Conservation (phyloP, 2,113 vertebrate genomes). For the Laticauda colubrina region DNA sequence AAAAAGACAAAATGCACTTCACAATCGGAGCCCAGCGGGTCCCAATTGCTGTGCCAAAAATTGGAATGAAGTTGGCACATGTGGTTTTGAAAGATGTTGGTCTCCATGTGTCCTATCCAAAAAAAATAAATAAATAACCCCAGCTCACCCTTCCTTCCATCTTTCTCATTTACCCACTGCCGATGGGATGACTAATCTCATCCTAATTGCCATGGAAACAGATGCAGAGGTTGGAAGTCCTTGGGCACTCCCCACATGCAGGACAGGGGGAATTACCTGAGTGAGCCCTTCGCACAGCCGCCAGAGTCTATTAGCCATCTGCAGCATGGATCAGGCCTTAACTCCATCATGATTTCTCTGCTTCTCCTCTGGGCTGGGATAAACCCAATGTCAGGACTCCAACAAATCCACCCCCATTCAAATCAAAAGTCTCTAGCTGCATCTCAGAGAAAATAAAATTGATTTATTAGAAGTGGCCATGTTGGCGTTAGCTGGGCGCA, state of each 20-base stretch:
- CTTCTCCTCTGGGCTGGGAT: neutral
- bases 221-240: constrained; percentile 77
- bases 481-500: no score
- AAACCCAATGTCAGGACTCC: neutral
- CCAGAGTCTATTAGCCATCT: constrained; percentile 29
- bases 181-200: constrained; percentile 69
- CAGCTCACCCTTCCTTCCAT: constrained; percentile 40
- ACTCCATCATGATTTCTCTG: constrained; percentile 29
- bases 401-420: no score
- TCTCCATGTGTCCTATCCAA: constrained; percentile 19
- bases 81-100: constrained; percentile 29
- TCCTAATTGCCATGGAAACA: constrained; percentile 85
- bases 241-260: constrained; percentile 52
- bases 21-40: constrained; percentile 13
- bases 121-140: neutral
- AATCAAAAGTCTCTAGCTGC: no score
- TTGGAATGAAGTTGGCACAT: neutral
- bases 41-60: constrained; percentile 24
- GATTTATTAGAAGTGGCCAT: no score
- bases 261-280: constrained; percentile 60
- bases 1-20: neutral
- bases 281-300: constrained; percentile 41
- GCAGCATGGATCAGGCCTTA: neutral
- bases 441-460: no score
- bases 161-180: constrained; percentile 61